phyloP scores from a whole-genome alignment of 2,797 vertebrate species.

The Phrynocephalus forsythii region DNA sequence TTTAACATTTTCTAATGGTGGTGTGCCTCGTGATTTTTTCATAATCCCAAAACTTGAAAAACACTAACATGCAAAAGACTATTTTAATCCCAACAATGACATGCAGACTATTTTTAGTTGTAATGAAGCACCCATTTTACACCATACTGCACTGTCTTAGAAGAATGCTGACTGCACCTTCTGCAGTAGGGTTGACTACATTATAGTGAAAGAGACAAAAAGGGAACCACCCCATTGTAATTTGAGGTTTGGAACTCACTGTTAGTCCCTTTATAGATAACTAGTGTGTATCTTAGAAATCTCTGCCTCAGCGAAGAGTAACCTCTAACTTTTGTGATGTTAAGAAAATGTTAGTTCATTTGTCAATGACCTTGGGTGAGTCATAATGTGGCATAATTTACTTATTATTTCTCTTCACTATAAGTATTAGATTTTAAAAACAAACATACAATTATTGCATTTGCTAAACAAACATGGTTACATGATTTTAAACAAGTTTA shows the following conservation, averaged over 20 bases:
- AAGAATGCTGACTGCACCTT: too few species aligned
- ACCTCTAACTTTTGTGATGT: neutral
- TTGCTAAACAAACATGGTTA: neutral
- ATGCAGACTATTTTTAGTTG: neutral
- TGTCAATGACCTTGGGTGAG: neutral
- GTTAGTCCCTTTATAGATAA: accelerated
- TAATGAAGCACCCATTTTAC: neutral
- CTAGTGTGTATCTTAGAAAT: neutral
- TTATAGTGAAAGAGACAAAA: neutral
- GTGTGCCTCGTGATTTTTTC: too few species aligned
- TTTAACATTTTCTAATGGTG: too few species aligned
- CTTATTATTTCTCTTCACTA: accelerated
- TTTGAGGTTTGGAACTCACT: neutral
- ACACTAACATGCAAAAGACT: too few species aligned
- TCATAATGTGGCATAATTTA: slow-evolving; percentile 12
- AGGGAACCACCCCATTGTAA: accelerated
- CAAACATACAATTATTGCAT: neutral
- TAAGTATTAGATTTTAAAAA: neutral
- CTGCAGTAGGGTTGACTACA: accelerated
- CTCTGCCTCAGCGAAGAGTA: accelerated
- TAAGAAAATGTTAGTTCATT: neutral
- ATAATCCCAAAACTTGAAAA: too few species aligned
- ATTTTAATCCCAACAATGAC: neutral
- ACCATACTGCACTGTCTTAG: neutral
- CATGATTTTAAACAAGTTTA: neutral